Evolutionary conservation across 2,797 vertebrate species (phyloP), one percentile per base, ranked within the genome.

Genomic region (Steatocranus sp.): DNA sequence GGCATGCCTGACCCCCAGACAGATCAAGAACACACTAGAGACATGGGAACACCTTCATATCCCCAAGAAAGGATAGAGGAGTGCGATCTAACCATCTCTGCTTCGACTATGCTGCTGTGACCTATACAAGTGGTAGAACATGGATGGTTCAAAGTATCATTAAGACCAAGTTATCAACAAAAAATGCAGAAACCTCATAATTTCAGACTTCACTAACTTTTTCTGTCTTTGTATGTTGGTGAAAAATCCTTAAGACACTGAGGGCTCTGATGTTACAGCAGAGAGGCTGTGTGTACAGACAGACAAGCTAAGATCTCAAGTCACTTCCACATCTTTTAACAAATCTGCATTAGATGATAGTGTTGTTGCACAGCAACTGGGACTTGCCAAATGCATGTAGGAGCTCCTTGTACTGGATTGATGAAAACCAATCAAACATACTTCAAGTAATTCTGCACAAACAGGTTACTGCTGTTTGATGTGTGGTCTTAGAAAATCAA

Each of bases 381-480:
- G 49, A 38, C 79, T 76, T 54, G 41, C 15, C 25, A 75, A 76
- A n/a, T 75, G 32, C 41, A 61, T 14, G 5, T 51, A 58, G 74
- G 80, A 79, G 78, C 63, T 70, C 43, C 46, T 38, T 34, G 32
- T 38, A 11, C 73, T 23, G 34, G 56, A 53, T 51, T 76, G 30
- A 83, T 74, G 34, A 70, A 85, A 82, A 78, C 81, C 75, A 87
- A 85, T 85, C 56, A 76, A 83, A 89, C 76, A 54, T 14, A 61
- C 58, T 76, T 58, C 7, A 51, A 58, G 79, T 89, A 87, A 85
- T 75, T 83, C 70, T 83, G 68, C 32, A 79, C 77, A 90, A 87
- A 88, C 78, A 87, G 75, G 75, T 86, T 83, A 82, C 81, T 11
- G 18, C 78, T 50, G 63, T 89, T 86, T 88, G 84, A 90, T 89